phyloP scores from a whole-genome alignment of 2,113 vertebrate species.

The Rhizomys pruinosus region DNA sequence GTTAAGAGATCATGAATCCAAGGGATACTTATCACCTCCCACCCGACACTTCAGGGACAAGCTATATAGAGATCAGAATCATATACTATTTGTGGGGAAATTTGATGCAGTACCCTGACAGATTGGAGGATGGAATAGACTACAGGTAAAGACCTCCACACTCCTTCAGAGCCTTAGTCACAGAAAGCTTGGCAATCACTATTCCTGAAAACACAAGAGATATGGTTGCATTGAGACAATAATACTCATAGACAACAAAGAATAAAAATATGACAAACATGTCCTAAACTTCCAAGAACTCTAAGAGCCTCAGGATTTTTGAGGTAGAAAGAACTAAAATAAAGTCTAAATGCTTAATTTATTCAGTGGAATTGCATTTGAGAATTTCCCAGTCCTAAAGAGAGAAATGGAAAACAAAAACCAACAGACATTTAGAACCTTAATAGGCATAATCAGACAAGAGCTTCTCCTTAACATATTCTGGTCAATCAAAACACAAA shows the following conservation, averaged over 20 bases:
- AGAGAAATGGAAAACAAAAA: too few relatives aligned
- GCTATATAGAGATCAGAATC: neutral
- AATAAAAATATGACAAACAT: neutral
- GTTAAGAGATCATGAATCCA: neutral
- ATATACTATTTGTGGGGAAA: neutral
- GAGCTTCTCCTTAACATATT: too few relatives aligned
- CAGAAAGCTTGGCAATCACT: too few relatives aligned
- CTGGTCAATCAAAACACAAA: too few relatives aligned
- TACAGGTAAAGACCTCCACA: neutral
- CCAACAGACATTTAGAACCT: too few relatives aligned
- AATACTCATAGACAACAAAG: neutral
- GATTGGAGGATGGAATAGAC: neutral
- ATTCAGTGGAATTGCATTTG: neutral
- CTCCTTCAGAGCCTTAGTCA: neutral
- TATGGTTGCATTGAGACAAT: neutral
- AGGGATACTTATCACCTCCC: too few relatives aligned
- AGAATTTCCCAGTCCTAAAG: neutral
- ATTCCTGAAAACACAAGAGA: neutral
- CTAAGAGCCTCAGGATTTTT: neutral
- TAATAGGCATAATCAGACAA: too few relatives aligned
- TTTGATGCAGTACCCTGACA: neutral
- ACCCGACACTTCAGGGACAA: neutral
- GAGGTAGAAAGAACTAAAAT: too few relatives aligned
- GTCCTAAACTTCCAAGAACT: neutral
- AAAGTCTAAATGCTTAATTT: neutral